A percentile compares a stretch with the other conserved stretches of the same genome.
Evolutionary conservation across 2,888 invertebrate genomes (phyloP).

Genomic region (Andrena dorsata): DNA sequence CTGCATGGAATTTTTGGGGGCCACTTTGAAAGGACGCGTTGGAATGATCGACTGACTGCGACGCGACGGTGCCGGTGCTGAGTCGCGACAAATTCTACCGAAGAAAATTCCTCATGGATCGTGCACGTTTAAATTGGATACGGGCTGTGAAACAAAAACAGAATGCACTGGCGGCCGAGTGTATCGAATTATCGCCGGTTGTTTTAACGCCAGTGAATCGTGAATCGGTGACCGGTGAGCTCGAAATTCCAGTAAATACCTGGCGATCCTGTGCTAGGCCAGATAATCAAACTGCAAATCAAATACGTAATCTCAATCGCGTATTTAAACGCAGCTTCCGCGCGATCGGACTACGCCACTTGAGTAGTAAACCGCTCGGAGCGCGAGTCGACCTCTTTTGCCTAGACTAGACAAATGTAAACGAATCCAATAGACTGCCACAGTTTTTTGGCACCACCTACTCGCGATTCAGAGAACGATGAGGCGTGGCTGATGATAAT

Average conservation of each 20-base stretch:
- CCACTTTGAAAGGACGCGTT: too few species aligned
- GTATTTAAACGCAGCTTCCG: background rate
- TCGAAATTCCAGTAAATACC: background rate
- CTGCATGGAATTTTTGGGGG: too few species aligned
- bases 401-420: background rate
- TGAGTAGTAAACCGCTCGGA: background rate
- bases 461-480: background rate
- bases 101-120: background rate
- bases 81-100: background rate
- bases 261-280: background rate
- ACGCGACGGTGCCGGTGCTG: too few species aligned
- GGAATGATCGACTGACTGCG: too few species aligned
- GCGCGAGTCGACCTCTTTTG: too few species aligned
- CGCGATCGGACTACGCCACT: background rate
- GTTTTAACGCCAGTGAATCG: conserved; percentile 15
- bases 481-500: background rate
- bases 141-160: conserved; percentile 8
- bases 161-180: conserved; percentile 2
- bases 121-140: background rate
- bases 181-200: conserved; percentile 20
- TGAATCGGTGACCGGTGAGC: background rate
- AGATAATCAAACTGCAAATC: conserved; percentile 1
- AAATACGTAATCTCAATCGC: conserved; percentile 1
- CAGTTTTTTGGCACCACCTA: background rate
- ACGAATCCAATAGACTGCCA: background rate